Base-by-base conservation (phyloP, 1,140 invertebrate genomes). In the Bombus terrestris region DNA sequence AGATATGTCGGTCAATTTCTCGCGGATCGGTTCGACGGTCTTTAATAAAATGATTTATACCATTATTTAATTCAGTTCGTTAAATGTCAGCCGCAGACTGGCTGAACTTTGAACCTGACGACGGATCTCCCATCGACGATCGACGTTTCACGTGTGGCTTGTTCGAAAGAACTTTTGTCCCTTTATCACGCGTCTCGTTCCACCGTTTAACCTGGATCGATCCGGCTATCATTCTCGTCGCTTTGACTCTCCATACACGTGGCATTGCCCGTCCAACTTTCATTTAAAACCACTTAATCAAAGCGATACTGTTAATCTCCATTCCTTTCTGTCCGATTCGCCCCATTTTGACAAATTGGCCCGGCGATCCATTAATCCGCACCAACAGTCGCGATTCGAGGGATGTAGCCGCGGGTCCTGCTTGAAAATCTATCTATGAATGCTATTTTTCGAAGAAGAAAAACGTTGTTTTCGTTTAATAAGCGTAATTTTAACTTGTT, bases 41-140 rank as follows among this genome's bases (percentile, higher is more conserved):
- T 80, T 85, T 77, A 85, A 86, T 78, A 68, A 88, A 79, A 86
- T 86, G 87, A 89, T 88, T 88, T 89, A 86, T 83, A 66, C 78
- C 57, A 69, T 89, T 86, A 89, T 88, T 88, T 82, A 88, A 89
- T 88, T 81, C 69, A 47, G 62, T 69, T 73, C 57, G 75, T 68
- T 81, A 77, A 81, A 43, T 86, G 73, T 62, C 86, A 64, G 64
- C 72, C 43, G 59, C 37, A 77, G 64, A 22, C n/a, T 28, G 39
- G 22, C 9, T 69, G 79, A 85, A 81, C 78, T 81, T n/a, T 74
- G 72, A 77, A 85, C 62, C 86, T 18, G 32, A 1, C 64, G n/a
- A 35, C 59, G 10, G 3, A 28, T 43, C 37, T 35, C 32, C 9
- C 25, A 25, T 28, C 66, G 53, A 78, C 13, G 32, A 64, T 9